Percentiles rank a stretch among this genome's conserved stretches.
phyloP scores from a whole-genome alignment of 2,888 invertebrate species.

The Labia minor region DNA sequence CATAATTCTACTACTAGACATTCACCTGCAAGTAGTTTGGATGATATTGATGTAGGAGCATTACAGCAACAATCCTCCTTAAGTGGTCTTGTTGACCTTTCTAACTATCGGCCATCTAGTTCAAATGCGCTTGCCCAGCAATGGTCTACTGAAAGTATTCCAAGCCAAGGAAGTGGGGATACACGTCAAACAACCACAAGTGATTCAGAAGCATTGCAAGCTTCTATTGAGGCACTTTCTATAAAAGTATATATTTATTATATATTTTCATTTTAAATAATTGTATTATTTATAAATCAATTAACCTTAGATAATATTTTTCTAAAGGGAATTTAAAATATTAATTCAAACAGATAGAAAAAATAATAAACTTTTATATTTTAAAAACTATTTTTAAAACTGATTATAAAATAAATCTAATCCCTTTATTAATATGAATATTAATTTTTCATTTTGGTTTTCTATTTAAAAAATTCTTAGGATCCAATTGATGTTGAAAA shows the following conservation, averaged over 20 bases:
- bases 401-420: no score
- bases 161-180: slow-evolving; percentile 54
- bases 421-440: neutral
- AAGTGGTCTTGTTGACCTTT: neutral
- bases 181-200: slow-evolving; percentile 49
- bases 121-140: slow-evolving; percentile 42
- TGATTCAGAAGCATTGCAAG: slow-evolving; percentile 33
- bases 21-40: neutral
- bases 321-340: no score
- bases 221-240: neutral
- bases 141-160: slow-evolving; percentile 55
- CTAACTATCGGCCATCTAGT: slow-evolving; percentile 30
- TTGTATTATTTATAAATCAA: no score
- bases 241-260: neutral
- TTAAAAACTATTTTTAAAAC: neutral
- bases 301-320: no score
- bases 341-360: no score
- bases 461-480: neutral
- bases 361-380: no score
- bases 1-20: neutral
- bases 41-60: neutral
- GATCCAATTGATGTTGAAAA: slow-evolving; percentile 30
- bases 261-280: no score
- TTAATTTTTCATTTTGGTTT: neutral
- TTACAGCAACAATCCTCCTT: neutral